These are phyloP conservation scores for Microdon myrmicae DNA, from an alignment of 2,888 invertebrate species.

Conservation along the genomic window DNA sequence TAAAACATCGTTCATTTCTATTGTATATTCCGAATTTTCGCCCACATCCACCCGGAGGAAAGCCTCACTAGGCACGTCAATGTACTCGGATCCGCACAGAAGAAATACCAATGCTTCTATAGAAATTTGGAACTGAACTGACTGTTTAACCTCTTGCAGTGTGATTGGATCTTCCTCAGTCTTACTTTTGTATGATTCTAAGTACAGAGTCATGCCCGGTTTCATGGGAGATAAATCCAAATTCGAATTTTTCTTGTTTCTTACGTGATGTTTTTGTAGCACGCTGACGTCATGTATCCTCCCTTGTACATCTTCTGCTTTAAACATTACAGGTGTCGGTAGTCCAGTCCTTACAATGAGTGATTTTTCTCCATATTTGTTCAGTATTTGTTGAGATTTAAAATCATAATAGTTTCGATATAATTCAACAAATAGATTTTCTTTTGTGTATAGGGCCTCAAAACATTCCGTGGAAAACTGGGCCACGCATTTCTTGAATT, in stretches of 20 bases:
- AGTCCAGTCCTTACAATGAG: constrained; percentile 59
- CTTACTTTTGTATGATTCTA: constrained; percentile 8
- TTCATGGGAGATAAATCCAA: constrained; percentile 49
- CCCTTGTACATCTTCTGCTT: constrained; percentile 39
- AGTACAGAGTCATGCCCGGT: constrained; percentile 53
- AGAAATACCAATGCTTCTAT: constrained; percentile 58
- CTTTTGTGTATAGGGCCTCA: constrained; percentile 52
- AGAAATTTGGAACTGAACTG: constrained; percentile 49
- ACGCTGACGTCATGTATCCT: constrained; percentile 53
- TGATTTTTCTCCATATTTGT: constrained; percentile 24
- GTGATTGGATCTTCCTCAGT: too few species aligned
- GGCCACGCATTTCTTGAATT: constrained; percentile 55
- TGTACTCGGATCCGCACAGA: constrained; percentile 56
- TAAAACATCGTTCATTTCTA: constrained; percentile 58
- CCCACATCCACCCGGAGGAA: constrained; percentile 37
- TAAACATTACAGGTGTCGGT: constrained; percentile 56
- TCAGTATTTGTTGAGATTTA: constrained; percentile 31
- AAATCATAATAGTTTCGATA: constrained; percentile 57
- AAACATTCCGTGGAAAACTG: constrained; percentile 55
- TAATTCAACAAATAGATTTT: constrained; percentile 53
- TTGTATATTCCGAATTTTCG: constrained; percentile 29
- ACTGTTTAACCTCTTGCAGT: not conserved
- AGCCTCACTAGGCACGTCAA: constrained; percentile 60
- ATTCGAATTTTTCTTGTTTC: constrained; percentile 17
- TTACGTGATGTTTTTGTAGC: constrained; percentile 36